Conservation (phyloP, 2,797 vertebrate genomes). For the Gymnoscopelus braueri region DNA sequence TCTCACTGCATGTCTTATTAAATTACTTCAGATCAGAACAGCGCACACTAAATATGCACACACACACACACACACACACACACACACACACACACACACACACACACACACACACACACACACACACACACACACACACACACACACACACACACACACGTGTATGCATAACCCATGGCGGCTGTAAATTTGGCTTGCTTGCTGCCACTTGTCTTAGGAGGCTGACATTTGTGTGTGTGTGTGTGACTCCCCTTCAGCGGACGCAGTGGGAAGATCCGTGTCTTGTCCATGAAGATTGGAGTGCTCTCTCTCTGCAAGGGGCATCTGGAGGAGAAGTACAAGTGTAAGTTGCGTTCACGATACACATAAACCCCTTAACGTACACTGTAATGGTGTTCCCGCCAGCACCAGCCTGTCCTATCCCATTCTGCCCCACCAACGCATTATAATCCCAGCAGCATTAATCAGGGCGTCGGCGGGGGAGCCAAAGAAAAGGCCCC, state of each 20-base stretch:
- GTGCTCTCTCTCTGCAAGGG: conserved; percentile 96
- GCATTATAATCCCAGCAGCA: conserved; percentile 50
- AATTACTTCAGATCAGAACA: conserved; percentile 25
- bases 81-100: background rate
- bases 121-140: too few relatives aligned
- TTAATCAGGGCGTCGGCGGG: conserved; percentile 59
- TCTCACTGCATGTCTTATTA: conserved; percentile 29
- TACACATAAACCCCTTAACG: background rate
- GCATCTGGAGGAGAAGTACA: conserved; percentile 97
- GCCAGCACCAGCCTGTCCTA: background rate
- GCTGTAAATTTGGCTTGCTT: conserved; percentile 8
- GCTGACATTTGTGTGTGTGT: background rate
- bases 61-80: conserved; percentile 16
- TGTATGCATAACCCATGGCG: background rate
- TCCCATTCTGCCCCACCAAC: conserved; percentile 29
- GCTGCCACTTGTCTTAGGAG: background rate
- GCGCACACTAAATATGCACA: background rate
- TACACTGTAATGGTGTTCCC: conserved; percentile 5
- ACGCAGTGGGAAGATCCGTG: conserved; percentile 94
- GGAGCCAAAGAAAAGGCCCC: conserved; percentile 34
- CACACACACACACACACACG: conserved; percentile 12
- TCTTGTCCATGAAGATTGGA: conserved; percentile 95
- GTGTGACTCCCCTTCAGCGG: conserved; percentile 79
- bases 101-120: conserved; percentile 9
- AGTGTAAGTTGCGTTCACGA: conserved; percentile 83